Base-by-base conservation (phyloP, 2,888 invertebrate species). In the Tinea semifulvella region DNA sequence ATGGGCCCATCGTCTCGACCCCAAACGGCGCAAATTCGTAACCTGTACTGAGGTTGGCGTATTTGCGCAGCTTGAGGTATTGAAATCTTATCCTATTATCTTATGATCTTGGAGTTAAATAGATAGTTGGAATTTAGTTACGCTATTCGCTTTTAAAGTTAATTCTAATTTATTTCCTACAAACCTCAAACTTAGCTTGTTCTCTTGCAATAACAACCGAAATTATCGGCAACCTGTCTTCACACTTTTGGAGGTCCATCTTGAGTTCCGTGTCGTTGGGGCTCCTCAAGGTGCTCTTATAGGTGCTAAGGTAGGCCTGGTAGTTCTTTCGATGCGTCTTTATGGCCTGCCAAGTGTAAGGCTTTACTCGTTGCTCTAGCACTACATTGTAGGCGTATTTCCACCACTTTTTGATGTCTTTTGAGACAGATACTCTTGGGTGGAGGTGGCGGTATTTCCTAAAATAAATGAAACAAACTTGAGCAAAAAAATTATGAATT, bases 151-250 rank as follows among this genome's bases (percentile, higher is more conserved):
- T n/a, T n/a, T n/a, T n/a, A n/a, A n/a, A n/a, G n/a, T n/a, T n/a
- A 8, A 22, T 22, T 22, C 22, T 22, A 22, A 22, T 22, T 8
- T 22, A 22, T 22, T 22, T 7, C 5, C 5, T 22, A 22, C 22
- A 22, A 58, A 90, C 90, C 81, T 89, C 85, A 57, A 91, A 85
- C 61, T 90, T 89, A 3, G 92, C 91, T 50, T 92, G 88, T 58
- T 91, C 90, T 50, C 92, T 82, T 0, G 92, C 92, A 47, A 92
- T 86, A 1, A 92, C 85, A 17, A 93, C 88, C 46, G 90, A 90
- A 40, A 89, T 73, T 31, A 92, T 86, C 42, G 88, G 86, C 48
- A 93, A 71, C 47, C 81, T 83, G 52, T 92, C 91, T 65, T 93
- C 92, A 48, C 89, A 85, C 56, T 88, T 86, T 65, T 89, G 88